These are phyloP conservation scores for Drosophila quasianomalipes DNA, from an alignment of 2,888 invertebrate genomes.

Conservation along the genomic window DNA sequence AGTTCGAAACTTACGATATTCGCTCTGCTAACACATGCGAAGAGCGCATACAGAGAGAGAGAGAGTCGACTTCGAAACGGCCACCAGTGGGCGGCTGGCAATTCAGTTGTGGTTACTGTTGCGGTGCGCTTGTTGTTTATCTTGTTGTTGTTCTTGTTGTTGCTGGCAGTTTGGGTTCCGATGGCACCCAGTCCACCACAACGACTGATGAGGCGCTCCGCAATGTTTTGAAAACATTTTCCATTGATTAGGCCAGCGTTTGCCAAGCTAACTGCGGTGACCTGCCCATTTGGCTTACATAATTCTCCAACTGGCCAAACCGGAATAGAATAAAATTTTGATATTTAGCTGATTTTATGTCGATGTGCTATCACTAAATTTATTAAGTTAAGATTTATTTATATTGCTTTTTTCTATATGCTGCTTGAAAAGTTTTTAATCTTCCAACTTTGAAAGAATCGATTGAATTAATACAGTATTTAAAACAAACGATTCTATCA, in stretches of 20 bases:
- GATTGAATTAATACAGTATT: neutral
- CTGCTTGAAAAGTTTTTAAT: neutral
- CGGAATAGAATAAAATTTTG: constrained; percentile 2
- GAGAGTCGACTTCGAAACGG: constrained; percentile 44
- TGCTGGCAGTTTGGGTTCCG: constrained; percentile 6
- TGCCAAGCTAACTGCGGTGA: constrained; percentile 25
- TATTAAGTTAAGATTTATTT: neutral
- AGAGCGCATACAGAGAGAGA: constrained; percentile 17
- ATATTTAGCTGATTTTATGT: neutral
- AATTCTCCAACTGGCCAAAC: constrained; percentile 4
- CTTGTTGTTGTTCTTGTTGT: constrained; percentile 28
- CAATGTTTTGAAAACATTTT: constrained; percentile 70
- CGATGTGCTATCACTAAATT: neutral
- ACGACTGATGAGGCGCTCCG: constrained; percentile 38
- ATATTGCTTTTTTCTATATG: neutral
- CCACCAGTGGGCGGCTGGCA: constrained; percentile 16
- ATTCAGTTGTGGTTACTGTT: constrained; percentile 42
- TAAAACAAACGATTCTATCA: neutral
- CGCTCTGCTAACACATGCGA: constrained; percentile 47
- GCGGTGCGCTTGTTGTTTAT: constrained; percentile 47
- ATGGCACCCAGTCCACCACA: neutral
- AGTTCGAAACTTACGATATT: constrained; percentile 64
- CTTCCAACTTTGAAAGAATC: neutral
- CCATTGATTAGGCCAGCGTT: constrained; percentile 57
- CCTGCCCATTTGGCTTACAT: constrained; percentile 17